Evolutionary conservation across 2,888 invertebrate genomes (phyloP).

Genomic region (Pristionchus mayeri): DNA sequence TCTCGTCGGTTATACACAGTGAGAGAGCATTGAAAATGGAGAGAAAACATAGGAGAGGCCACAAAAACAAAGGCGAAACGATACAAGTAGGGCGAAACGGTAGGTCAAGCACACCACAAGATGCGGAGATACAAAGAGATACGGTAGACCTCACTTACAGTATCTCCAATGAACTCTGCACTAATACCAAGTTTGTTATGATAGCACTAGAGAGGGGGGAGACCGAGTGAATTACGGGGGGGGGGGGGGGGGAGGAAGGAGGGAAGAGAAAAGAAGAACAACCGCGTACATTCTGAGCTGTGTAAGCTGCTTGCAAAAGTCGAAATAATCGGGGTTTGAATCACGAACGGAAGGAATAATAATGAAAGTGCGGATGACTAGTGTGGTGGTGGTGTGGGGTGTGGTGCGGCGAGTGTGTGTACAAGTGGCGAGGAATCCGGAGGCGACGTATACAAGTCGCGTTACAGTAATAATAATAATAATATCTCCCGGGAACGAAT

Average conservation of each 20-base stretch:
- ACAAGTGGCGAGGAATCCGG: not conserved
- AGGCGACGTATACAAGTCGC: not conserved
- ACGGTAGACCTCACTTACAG: not conserved
- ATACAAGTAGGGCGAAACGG: not conserved
- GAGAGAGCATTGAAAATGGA: not conserved
- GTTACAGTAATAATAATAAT: not conserved
- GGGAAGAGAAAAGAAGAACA: not conserved
- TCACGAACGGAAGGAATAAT: not conserved
- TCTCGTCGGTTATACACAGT: not conserved
- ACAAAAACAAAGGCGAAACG: not conserved
- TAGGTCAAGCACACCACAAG: not conserved
- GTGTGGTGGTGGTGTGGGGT: not conserved
- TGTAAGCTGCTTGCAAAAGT: slow-evolving; percentile 1
- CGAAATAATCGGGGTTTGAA: not conserved
- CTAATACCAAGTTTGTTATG: not conserved
- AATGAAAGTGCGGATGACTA: not conserved
- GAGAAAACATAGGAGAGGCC: not conserved
- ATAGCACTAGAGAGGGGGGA: not conserved
- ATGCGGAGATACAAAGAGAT: not conserved
- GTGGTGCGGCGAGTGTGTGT: slow-evolving; percentile 20
- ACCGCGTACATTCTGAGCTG: slow-evolving; percentile 16
- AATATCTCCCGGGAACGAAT: too few relatives aligned
- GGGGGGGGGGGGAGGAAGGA: not conserved
- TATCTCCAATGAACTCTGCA: not conserved
- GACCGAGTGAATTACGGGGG: not conserved